Conservation (phyloP, 2,113 vertebrate genomes). For the Ictalurus furcatus region DNA sequence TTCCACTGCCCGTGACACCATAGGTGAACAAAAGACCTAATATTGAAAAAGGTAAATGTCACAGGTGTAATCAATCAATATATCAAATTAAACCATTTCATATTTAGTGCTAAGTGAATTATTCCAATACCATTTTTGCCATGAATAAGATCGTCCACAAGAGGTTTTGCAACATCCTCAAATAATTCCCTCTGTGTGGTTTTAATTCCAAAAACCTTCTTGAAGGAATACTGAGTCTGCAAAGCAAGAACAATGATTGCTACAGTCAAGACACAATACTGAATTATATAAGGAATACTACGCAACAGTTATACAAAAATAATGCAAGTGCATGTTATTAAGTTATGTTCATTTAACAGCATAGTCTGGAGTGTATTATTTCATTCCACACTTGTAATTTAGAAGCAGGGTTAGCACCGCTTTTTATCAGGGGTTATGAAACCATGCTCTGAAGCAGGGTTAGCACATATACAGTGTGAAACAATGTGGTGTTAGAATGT, state of each 20-base stretch:
- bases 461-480: no score
- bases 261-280: not conserved
- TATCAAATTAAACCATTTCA: no score
- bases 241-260: constrained; percentile 15
- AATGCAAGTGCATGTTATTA: not conserved
- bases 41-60: constrained; percentile 5
- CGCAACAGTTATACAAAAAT: not conserved
- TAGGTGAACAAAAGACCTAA: constrained; percentile 95
- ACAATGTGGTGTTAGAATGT: no score
- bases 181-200: constrained; percentile 87
- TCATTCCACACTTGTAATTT: no score
- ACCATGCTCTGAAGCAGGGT: no score
- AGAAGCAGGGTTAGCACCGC: no score
- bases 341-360: not conserved
- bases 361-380: not conserved
- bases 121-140: constrained; percentile 86
- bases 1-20: constrained; percentile 95
- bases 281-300: not conserved
- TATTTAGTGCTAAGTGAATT: not conserved
- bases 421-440: no score
- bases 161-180: constrained; percentile 84
- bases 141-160: constrained; percentile 89
- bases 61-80: not conserved
- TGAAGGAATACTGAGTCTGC: constrained; percentile 93
- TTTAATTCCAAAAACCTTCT: constrained; percentile 85